Conservation (phyloP, 2,113 vertebrate species). For the Empidonax alnorum region DNA sequence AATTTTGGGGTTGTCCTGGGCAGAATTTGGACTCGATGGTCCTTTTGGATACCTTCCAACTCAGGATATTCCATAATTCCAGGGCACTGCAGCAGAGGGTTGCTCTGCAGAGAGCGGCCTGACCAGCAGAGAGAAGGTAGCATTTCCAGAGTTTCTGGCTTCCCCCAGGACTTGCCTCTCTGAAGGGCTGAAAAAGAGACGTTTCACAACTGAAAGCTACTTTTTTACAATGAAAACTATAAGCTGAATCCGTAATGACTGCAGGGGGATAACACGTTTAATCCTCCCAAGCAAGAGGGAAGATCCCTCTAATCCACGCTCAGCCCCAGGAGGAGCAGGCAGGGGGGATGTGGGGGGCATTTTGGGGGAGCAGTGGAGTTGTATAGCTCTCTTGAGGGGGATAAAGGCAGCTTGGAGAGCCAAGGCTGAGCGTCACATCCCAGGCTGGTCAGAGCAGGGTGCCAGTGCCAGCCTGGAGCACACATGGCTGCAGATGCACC, state of each 20-base stretch:
- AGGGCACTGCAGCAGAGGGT: background rate
- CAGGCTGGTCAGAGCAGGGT: background rate
- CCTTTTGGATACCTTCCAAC: background rate
- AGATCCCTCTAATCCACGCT: slow-evolving; percentile 23
- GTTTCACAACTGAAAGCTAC: background rate
- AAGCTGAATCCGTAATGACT: slow-evolving; percentile 7
- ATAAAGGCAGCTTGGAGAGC: background rate
- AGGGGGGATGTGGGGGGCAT: background rate
- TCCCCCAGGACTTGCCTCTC: background rate
- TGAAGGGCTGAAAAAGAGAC: background rate
- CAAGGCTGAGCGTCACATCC: background rate
- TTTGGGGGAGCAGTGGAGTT: background rate
- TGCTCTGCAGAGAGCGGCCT: background rate
- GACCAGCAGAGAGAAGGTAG: background rate
- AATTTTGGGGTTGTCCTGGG: background rate
- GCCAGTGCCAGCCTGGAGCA: background rate
- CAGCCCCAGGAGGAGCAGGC: background rate
- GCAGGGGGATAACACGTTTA: slow-evolving; percentile 24
- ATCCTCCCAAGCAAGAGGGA: slow-evolving; percentile 45
- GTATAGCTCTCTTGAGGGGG: background rate
- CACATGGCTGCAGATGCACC: fast-evolving
- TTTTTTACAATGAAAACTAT: slow-evolving; percentile 1
- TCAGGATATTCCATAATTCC: background rate
- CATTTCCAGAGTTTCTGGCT: background rate
- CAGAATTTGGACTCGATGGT: background rate